phyloP scores from a whole-genome alignment of 2,113 vertebrate genomes.

The Eolophus roseicapilla region DNA sequence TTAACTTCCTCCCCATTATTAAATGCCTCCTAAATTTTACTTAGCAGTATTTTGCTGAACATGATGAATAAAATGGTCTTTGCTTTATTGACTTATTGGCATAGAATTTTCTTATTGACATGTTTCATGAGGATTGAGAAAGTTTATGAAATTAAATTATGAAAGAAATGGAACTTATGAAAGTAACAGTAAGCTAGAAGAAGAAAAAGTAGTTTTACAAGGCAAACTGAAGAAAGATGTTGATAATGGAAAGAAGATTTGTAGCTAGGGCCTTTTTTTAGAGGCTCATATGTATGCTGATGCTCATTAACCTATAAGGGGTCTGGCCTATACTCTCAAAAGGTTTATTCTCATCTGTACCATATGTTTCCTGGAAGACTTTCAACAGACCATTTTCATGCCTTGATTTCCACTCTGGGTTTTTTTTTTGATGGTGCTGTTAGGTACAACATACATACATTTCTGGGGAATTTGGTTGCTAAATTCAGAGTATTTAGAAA shows the following conservation, averaged over 20 bases:
- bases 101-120: neutral
- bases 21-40: neutral
- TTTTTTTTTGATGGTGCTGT: neutral
- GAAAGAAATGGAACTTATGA: neutral
- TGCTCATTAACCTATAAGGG: fast-evolving
- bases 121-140: neutral
- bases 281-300: neutral
- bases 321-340: neutral
- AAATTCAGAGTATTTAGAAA: neutral
- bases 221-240: neutral
- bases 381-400: neutral
- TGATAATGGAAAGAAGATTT: neutral
- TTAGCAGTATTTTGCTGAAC: neutral
- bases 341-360: neutral
- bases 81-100: neutral
- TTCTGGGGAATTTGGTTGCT: neutral
- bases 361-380: neutral
- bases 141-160: neutral
- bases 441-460: neutral
- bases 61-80: neutral
- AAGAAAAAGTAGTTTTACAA: neutral
- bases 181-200: fast-evolving
- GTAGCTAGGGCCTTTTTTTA: neutral
- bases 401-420: neutral
- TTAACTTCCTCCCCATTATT: neutral